Percentiles rank a stretch among this genome's conserved stretches.
Evolutionary conservation across 1,140 invertebrate species (phyloP).

Genomic region (Polypedilum pembai): DNA sequence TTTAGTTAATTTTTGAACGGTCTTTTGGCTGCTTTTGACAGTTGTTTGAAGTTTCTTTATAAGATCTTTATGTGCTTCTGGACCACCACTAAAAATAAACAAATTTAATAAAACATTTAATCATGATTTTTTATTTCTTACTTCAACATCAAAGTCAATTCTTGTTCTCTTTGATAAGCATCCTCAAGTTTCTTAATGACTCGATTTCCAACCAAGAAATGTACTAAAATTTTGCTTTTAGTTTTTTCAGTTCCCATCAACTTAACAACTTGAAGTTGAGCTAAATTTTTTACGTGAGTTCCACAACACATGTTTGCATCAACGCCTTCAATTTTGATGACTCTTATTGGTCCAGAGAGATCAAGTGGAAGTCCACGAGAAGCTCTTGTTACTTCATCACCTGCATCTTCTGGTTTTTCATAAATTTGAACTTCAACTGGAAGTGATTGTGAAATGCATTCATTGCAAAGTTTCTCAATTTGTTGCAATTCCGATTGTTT

Average conservation of each 20-base stretch:
- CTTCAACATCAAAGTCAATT: constrained; percentile 60
- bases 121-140: constrained; percentile 42
- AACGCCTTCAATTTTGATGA: constrained; percentile 62
- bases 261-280: constrained; percentile 72
- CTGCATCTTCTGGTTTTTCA: constrained; percentile 38
- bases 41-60: constrained; percentile 65
- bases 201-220: constrained; percentile 64
- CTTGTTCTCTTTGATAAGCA: constrained; percentile 57
- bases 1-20: constrained; percentile 52
- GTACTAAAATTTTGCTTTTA: constrained; percentile 55
- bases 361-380: constrained; percentile 64
- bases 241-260: constrained; percentile 60
- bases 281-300: constrained; percentile 71
- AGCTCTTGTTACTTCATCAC: constrained; percentile 46
- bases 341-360: constrained; percentile 60
- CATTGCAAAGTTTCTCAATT: constrained; percentile 59
- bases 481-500: constrained; percentile 47
- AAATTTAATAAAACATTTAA: constrained; percentile 31
- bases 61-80: constrained; percentile 57
- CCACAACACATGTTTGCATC: constrained; percentile 81
- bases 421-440: constrained; percentile 50
- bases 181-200: constrained; percentile 52
- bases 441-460: constrained; percentile 54
- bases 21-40: constrained; percentile 55
- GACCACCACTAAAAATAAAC: constrained; percentile 53